A percentile compares a stretch with the other conserved stretches of the same genome.
phyloP scores from a whole-genome alignment of 2,888 invertebrate genomes.

The Rhaphigaster nebulosa region DNA sequence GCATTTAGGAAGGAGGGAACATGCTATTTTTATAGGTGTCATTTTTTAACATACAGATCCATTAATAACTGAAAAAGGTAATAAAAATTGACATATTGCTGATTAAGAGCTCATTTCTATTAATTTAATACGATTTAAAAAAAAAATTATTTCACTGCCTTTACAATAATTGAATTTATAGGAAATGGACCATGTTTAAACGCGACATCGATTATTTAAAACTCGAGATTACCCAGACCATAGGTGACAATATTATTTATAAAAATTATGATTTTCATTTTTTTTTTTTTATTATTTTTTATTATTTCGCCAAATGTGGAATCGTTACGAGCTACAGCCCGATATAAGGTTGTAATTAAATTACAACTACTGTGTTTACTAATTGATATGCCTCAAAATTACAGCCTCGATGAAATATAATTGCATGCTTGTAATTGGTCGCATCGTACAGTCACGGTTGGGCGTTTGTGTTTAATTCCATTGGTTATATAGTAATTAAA shows the following conservation, averaged over 20 bases:
- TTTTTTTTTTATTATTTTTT: no score
- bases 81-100: no score
- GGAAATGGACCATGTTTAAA: background rate
- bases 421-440: background rate
- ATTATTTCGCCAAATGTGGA: no score
- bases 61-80: no score
- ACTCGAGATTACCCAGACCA: background rate
- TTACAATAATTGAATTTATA: no score
- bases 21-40: no score
- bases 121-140: no score
- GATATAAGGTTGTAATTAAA: background rate
- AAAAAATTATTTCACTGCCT: background rate
- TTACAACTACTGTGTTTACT: background rate
- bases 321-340: background rate
- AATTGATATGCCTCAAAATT: background rate
- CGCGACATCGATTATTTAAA: background rate
- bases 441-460: background rate
- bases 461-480: background rate
- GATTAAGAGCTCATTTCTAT: no score
- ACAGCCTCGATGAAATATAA: background rate
- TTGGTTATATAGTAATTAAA: background rate
- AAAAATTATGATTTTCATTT: no score
- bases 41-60: no score
- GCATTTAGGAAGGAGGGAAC: no score
- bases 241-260: no score